Percentiles rank a stretch among this genome's conserved stretches.
Evolutionary conservation across 2,888 invertebrate species (phyloP).

Genomic region (Eilema sororculum): DNA sequence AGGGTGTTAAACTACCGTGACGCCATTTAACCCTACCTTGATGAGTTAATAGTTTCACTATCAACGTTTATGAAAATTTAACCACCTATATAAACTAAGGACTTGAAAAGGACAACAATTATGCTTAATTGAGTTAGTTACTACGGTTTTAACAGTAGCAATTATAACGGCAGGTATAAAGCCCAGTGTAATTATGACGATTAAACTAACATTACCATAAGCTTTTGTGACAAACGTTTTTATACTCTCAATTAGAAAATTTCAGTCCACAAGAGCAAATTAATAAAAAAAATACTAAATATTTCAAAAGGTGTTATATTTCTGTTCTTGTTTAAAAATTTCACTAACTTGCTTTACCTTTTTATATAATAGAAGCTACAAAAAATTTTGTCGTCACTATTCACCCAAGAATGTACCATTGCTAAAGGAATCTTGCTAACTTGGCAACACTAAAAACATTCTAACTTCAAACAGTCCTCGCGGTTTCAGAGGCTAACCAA

Average conservation of each 20-base stretch:
- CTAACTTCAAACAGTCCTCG: background rate
- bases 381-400: background rate
- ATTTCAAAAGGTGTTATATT: too few relatives aligned
- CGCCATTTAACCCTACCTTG: background rate
- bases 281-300: background rate
- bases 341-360: too few relatives aligned
- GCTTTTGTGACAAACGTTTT: too few relatives aligned
- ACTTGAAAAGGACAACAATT: constrained; percentile 1
- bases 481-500: background rate
- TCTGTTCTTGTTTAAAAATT: too few relatives aligned
- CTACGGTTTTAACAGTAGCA: background rate
- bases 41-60: constrained; percentile 2
- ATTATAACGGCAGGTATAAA: background rate
- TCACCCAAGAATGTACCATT: background rate
- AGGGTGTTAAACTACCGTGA: background rate
- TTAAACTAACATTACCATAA: too few relatives aligned
- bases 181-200: background rate
- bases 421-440: background rate
- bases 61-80: background rate
- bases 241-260: background rate
- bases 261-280: background rate
- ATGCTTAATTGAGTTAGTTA: background rate
- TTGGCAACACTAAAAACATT: background rate
- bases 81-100: background rate
- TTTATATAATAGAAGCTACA: too few relatives aligned